A percentile compares a stretch with the other conserved stretches of the same genome.
Evolutionary conservation across 2,113 vertebrate species (phyloP).

Genomic region (Oenanthe oenanthe): DNA sequence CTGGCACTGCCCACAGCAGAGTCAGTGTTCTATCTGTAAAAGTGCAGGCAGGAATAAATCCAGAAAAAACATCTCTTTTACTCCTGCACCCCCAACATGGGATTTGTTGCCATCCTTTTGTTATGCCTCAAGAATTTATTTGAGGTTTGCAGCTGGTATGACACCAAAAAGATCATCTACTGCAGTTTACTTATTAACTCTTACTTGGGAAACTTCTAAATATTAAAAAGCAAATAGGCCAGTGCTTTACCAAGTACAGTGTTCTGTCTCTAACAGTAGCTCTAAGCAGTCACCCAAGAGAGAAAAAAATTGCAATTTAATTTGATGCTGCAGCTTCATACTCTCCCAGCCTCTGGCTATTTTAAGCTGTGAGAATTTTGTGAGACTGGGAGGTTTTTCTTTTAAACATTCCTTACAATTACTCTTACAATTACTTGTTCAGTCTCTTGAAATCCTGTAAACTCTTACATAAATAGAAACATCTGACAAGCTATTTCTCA

Average conservation of each 20-base stretch:
- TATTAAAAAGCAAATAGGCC: background rate
- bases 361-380: background rate
- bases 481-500: background rate
- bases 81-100: fast-evolving
- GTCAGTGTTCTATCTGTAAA: background rate
- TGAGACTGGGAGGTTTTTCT: background rate
- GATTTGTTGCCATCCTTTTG: background rate
- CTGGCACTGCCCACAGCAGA: background rate
- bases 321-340: background rate
- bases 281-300: background rate
- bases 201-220: background rate
- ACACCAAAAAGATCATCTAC: background rate
- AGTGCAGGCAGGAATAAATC: background rate
- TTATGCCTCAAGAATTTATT: background rate
- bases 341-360: background rate
- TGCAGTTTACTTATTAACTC: background rate
- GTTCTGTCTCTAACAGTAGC: background rate
- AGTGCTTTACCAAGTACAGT: background rate
- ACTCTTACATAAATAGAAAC: background rate
- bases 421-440: background rate
- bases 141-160: background rate
- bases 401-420: background rate
- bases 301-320: background rate
- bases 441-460: background rate
- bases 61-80: background rate